These are phyloP conservation scores for Parotocinclus haroldoi DNA, from an alignment of 2,797 vertebrate genomes.

Conservation along the genomic window DNA sequence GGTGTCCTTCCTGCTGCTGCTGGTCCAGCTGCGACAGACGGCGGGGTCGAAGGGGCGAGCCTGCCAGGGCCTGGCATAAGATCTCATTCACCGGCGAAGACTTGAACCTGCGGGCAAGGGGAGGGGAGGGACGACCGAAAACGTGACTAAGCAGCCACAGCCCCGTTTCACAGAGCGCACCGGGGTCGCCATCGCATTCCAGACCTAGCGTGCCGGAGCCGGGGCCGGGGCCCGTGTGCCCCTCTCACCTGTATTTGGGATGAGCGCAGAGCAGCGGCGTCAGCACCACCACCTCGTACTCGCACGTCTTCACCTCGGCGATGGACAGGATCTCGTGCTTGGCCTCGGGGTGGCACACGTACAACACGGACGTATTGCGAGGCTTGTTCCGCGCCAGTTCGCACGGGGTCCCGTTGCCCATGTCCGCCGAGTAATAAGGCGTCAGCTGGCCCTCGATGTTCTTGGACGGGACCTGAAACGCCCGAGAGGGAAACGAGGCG, in stretches of 20 bases:
- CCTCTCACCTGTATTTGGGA: slow-evolving; percentile 88
- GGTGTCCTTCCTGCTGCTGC: slow-evolving; percentile 82
- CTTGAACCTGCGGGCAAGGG: slow-evolving; percentile 79
- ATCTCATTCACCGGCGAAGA: slow-evolving; percentile 94
- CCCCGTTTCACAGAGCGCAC: no score
- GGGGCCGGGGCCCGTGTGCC: no score
- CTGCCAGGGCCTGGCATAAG: slow-evolving; percentile 90
- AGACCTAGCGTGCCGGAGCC: no score
- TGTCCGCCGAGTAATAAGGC: slow-evolving; percentile 85
- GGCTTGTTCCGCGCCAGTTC: slow-evolving; percentile 84
- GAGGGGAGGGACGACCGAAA: no score
- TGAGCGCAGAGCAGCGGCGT: slow-evolving; percentile 92
- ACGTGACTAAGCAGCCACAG: no score
- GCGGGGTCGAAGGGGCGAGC: slow-evolving; percentile 87
- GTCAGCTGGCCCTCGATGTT: slow-evolving; percentile 98
- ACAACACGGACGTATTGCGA: slow-evolving; percentile 84
- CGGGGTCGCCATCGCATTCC: no score
- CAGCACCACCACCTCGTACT: slow-evolving; percentile 86
- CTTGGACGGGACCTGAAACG: slow-evolving; percentile 83
- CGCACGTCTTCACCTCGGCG: no score
- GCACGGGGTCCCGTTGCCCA: slow-evolving; percentile 94
- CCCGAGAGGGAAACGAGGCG: neutral
- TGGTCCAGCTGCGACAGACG: slow-evolving; percentile 83
- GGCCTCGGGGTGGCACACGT: slow-evolving; percentile 95
- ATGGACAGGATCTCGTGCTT: slow-evolving; percentile 94